phyloP scores from a whole-genome alignment of 2,888 invertebrate species.

The Andrena fulva region DNA sequence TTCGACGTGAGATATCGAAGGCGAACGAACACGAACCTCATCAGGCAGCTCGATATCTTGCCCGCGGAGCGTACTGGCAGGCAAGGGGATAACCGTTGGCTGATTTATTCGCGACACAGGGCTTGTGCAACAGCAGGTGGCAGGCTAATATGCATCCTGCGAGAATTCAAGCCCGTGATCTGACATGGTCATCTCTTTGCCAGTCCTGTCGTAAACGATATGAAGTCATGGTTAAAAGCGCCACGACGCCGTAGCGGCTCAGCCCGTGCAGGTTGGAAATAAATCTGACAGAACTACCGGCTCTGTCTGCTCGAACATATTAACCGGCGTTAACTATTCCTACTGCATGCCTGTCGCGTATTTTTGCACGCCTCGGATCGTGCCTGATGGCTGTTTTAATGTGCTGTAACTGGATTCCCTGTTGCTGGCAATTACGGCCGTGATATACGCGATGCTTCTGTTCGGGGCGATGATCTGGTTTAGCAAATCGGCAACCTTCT shows the following conservation, averaged over 20 bases:
- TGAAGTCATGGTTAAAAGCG: constrained; percentile 64
- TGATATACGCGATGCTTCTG: constrained; percentile 11
- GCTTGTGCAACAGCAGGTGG: constrained; percentile 18
- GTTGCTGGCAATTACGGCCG: constrained; percentile 14
- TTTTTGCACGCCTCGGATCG: constrained; percentile 20
- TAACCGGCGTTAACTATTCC: constrained; percentile 46
- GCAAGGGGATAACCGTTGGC: constrained; percentile 14
- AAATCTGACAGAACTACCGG: constrained; percentile 63
- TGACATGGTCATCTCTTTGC: constrained; percentile 25
- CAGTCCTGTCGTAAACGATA: constrained; percentile 19
- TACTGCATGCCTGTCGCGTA: constrained; percentile 23
- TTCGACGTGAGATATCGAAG: constrained; percentile 37
- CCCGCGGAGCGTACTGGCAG: background rate
- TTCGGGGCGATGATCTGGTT: background rate
- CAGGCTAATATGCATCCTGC: constrained; percentile 22
- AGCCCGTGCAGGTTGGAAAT: constrained; percentile 62
- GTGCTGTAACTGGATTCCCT: background rate
- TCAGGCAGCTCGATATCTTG: constrained; percentile 29
- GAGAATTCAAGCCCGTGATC: constrained; percentile 18
- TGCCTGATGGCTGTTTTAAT: background rate
- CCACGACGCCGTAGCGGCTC: background rate
- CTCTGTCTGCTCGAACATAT: constrained; percentile 20
- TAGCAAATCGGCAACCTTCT: background rate
- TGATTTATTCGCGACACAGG: constrained; percentile 39
- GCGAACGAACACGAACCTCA: constrained; percentile 19